These are phyloP conservation scores for Cryptosula pallasiana DNA, from an alignment of 2,888 invertebrate species.

Conservation along the genomic window DNA sequence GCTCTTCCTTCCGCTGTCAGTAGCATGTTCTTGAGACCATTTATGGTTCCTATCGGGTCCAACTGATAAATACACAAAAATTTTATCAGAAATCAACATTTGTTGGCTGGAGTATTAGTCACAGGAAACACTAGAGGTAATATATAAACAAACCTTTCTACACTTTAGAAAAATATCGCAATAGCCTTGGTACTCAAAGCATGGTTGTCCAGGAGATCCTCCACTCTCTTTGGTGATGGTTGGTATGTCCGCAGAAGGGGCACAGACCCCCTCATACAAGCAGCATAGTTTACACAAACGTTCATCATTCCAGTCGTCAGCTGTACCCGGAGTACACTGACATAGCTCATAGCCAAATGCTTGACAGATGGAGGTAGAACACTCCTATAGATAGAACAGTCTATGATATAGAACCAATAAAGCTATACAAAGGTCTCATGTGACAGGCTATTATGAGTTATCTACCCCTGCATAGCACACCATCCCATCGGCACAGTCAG, in stretches of 20 bases:
- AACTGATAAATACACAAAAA: slow-evolving; percentile 62
- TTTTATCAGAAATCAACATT: not conserved
- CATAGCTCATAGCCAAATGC: slow-evolving; percentile 36
- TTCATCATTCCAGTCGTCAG: slow-evolving; percentile 34
- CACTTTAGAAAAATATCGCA: slow-evolving; percentile 98
- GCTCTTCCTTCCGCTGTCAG: slow-evolving; percentile 80
- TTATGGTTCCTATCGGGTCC: slow-evolving; percentile 93
- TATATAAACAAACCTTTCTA: slow-evolving; percentile 67
- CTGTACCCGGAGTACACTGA: slow-evolving; percentile 33
- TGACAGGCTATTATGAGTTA: slow-evolving; percentile 7
- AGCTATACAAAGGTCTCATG: not conserved
- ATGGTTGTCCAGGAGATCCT: slow-evolving; percentile 77
- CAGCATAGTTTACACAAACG: slow-evolving; percentile 81
- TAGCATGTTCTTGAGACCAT: slow-evolving; percentile 85
- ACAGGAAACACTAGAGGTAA: not conserved
- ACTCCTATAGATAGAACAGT: slow-evolving; percentile 33
- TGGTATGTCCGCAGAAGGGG: not conserved
- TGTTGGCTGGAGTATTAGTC: not conserved
- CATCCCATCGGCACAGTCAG: slow-evolving; percentile 33
- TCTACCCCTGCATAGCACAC: slow-evolving; percentile 43
- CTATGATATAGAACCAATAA: not conserved
- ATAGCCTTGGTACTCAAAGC: slow-evolving; percentile 93
- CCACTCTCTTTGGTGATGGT: slow-evolving; percentile 37
- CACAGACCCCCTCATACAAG: slow-evolving; percentile 67
- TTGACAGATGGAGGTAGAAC: slow-evolving; percentile 38